phyloP scores from a whole-genome alignment of 2,797 vertebrate genomes.

The Coreius guichenoti region DNA sequence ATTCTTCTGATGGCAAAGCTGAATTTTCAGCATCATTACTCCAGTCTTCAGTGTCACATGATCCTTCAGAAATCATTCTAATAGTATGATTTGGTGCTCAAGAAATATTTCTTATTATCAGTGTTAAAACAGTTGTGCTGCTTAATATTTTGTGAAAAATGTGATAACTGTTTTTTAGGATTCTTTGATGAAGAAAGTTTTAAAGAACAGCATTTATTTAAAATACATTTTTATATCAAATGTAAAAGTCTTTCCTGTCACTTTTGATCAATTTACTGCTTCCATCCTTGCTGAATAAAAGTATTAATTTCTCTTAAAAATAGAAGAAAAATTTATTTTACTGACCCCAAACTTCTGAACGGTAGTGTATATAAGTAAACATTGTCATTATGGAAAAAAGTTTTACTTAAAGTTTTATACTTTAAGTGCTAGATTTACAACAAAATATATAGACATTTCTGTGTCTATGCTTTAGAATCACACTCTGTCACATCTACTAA shows the following conservation, averaged over 20 bases:
- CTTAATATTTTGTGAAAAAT: not conserved
- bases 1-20: not conserved
- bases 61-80: not conserved
- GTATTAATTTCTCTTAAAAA: not conserved
- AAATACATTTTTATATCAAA: not conserved
- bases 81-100: not conserved
- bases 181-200: not conserved
- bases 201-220: not conserved
- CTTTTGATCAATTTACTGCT: too few species aligned
- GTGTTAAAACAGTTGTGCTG: not conserved
- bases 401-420: not conserved
- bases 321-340: not conserved
- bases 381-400: not conserved
- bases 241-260: too few species aligned
- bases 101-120: not conserved
- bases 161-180: too few species aligned
- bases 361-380: not conserved
- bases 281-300: not conserved
- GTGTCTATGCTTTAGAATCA: slow-evolving; percentile 51
- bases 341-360: not conserved
- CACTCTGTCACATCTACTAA: slow-evolving; percentile 61
- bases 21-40: not conserved
- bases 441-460: not conserved
- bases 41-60: not conserved
- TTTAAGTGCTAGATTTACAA: not conserved